Base-by-base conservation (phyloP, 2,888 invertebrate genomes). In the Pachycephus smyrnensis region DNA sequence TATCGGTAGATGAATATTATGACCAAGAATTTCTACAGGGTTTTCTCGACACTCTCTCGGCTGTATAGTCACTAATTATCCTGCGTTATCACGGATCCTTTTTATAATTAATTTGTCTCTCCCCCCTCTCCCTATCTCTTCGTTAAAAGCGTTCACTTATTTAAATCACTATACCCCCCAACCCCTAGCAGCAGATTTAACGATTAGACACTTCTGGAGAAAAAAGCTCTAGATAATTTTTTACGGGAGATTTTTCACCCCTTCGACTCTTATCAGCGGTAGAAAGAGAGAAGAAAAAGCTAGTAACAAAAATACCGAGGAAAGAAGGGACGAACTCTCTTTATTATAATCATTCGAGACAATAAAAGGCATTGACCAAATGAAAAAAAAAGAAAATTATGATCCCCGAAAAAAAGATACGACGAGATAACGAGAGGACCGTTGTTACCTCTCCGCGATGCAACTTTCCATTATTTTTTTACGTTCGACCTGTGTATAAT, bases 341-440 rank as follows among this genome's bases (percentile, higher is more conserved):
- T 32, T 71, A 0, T 71, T 71, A 71, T 71, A 36, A 69, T 75
- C 78, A 76, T 40, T 75, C 73, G 82, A 84, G 89, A 89, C 89
- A 89, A 89, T 89, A 89, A 89, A 77, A 55, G 15, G 73, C 84
- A 85, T 86, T 76, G 84, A 86, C 84, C 84, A 86, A 86, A 82
- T 79, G 73, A 68, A 68, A 35, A 55, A 77, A n/a, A 75, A 35
- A n/a, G 36, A 74, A 40, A 12, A 75, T 3, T 30, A 31, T 32
- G 15, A 23, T 55, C 23, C 23, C 55, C 55, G 23, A 55, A 55
- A 23, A 15, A 9, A 23, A 37, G n/a, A 23, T 6, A 35, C 30
- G 40, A 36, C 11, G 73, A 37, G 36, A 35, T n/a, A 33, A 35
- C 35, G 33, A 35, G 12, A 74, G 31, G 30, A 74, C 55, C 9